These are phyloP conservation scores for Metacarcinus magister DNA, from an alignment of 2,888 invertebrate genomes.

Conservation along the genomic window DNA sequence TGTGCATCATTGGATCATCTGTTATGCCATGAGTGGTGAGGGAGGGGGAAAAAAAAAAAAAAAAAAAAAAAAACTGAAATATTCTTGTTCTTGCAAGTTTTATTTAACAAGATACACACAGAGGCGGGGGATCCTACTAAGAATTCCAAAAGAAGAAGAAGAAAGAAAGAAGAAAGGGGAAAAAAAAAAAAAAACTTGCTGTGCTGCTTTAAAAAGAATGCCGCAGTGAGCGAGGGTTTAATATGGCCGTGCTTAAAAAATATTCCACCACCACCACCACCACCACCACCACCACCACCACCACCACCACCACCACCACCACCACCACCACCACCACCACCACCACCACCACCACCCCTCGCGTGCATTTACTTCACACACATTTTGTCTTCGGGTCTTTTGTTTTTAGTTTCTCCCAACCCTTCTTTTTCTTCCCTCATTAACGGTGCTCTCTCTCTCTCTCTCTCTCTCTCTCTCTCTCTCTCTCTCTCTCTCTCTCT, in stretches of 20 bases:
- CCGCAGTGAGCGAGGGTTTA: too few relatives aligned
- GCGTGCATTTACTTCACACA: not conserved
- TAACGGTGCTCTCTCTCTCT: not conserved
- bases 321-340: not conserved
- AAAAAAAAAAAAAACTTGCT: too few relatives aligned
- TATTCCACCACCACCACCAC: not conserved
- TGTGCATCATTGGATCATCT: not conserved
- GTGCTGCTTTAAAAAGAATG: too few relatives aligned
- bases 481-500: slow-evolving; percentile 50
- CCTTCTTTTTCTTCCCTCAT: not conserved
- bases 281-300: slow-evolving; percentile 26
- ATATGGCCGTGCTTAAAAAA: too few relatives aligned
- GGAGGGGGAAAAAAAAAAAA: not conserved
- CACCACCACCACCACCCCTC: not conserved
- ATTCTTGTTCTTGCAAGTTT: not conserved
- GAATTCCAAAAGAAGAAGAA: too few relatives aligned
- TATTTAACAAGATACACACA: slow-evolving; percentile 2
- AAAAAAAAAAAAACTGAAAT: not conserved
- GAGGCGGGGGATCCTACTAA: not conserved
- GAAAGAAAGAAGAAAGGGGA: too few relatives aligned
- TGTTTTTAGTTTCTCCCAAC: not conserved
- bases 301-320: slow-evolving; percentile 4
- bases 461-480: slow-evolving; percentile 30
- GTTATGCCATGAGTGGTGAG: too few relatives aligned
- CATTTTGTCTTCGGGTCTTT: not conserved